Conservation (phyloP, 2,113 vertebrate genomes). For the Bubalus kerabau region DNA sequence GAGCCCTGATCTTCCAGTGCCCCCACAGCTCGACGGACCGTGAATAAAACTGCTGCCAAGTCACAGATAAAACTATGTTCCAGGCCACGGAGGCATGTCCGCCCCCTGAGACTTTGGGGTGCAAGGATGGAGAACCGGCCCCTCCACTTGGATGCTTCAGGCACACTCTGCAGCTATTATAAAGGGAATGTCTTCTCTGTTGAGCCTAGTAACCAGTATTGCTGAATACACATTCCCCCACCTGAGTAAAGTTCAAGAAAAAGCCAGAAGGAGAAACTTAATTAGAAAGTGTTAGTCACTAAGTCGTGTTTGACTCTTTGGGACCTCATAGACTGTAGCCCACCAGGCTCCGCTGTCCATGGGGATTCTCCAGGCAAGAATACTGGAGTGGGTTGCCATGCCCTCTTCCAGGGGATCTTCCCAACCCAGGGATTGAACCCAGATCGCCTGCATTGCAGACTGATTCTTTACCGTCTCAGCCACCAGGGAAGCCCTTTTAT, state of each 20-base stretch:
- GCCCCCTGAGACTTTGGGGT: not conserved
- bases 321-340: not conserved
- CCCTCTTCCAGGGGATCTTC: not conserved
- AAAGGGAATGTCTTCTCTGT: not conserved
- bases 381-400: not conserved
- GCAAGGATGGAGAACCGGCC: not conserved
- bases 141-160: not conserved
- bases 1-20: not conserved
- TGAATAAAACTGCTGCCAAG: not conserved
- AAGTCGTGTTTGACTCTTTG: not conserved
- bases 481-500: not conserved
- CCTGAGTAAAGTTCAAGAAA: not conserved
- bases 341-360: not conserved
- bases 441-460: not conserved
- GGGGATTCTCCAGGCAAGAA: not conserved
- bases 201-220: not conserved
- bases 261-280: not conserved
- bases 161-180: not conserved
- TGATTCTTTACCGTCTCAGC: not conserved
- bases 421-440: not conserved
- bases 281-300: not conserved
- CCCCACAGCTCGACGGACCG: not conserved
- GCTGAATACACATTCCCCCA: rapidly evolving
- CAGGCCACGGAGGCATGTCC: rapidly evolving
- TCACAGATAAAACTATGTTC: not conserved